Evolutionary conservation across 2,888 invertebrate genomes (phyloP), one percentile per base, ranked within the genome.

Genomic region (Tachystola acroxantha): DNA sequence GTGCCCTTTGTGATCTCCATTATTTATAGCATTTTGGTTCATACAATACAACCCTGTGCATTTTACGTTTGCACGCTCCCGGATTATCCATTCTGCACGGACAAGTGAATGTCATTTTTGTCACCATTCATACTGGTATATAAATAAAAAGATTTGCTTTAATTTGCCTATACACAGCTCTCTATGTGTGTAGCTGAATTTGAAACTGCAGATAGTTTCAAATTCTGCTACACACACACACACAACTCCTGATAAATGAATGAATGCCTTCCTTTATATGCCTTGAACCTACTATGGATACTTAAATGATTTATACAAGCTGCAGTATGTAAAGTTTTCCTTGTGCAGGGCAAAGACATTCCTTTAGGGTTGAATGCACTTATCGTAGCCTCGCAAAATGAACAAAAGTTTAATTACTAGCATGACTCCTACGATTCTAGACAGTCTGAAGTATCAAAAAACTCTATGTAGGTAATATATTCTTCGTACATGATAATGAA

Each of bases 1-100:
- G 69, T 75, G 75, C 75, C 76, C 77, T 80, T 82, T 82, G 72
- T 81, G 48, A 57, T 73, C 62, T 66, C 59, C 72, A 75, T 80
- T 79, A 77, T 77, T 77, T 73, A 76, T 74, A 57, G 69, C 60
- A 50, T 64, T 71, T 67, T 70, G 65, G 58, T 65, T 70, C 65
- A 64, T 65, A 67, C 47, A 60, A 58, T 56, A 53, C 64, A 60
- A 64, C 68, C 63, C 66, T 53, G 56, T 54, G 51, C 55, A 66
- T 67, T 72, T 68, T 65, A 53, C 50, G 47, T 60, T 53, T 58
- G 62, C 63, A 65, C 65, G 66, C 60, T 64, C 53, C 51, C 40
- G 44, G 58, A 57, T 69, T 61, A 64, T 65, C 54, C 57, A 67
- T 72, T 69, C 62, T 59, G 59, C 59, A 65, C 57, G 61, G 65